Conservation (phyloP, 2,113 vertebrate species). For the human region GRCh38 chr5:75935001-75935500, state of each 20-base stretch:
- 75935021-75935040: neutral
- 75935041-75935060: neutral
- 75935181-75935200: neutral
- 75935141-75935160: neutral
- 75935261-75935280: neutral
- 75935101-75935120: neutral
- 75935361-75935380: neutral
- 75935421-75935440: neutral
- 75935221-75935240: neutral
- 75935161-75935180: neutral
- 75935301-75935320: neutral
- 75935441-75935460: neutral
- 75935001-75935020: neutral
- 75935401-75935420: neutral
- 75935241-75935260: neutral
- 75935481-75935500: neutral
- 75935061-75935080: neutral
- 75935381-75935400: neutral
- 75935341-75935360: neutral
- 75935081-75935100: neutral
- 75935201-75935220: constrained; percentile 2
- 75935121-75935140: neutral
- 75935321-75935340: neutral
- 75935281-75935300: neutral
- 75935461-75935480: neutral